These are phyloP conservation scores for Mesochorus sp. DNA, from an alignment of 2,888 invertebrate species.

Conservation along the genomic window DNA sequence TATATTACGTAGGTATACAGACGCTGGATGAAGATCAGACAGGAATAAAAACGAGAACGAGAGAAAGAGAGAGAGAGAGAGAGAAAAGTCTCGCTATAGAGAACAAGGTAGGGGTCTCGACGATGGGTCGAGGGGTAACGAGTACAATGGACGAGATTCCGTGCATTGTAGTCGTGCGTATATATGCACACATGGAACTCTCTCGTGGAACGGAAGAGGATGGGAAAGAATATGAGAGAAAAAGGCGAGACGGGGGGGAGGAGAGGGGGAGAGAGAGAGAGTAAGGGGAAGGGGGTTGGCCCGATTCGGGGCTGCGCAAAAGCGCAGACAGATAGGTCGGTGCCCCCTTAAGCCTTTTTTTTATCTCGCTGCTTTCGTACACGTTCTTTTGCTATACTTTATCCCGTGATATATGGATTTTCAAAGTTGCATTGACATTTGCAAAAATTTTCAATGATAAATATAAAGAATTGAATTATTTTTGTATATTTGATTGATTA, in stretches of 20 bases:
- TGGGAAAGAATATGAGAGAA: slow-evolving; percentile 19
- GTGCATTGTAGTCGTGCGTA: slow-evolving; percentile 54
- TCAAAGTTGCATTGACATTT: slow-evolving; percentile 1
- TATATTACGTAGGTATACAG: slow-evolving; percentile 21
- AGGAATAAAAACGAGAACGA: slow-evolving; percentile 51
- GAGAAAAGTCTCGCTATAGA: not conserved
- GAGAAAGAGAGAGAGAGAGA: slow-evolving; percentile 34
- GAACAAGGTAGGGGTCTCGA: slow-evolving; percentile 42
- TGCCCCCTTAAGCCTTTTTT: slow-evolving; percentile 62
- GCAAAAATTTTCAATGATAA: not conserved
- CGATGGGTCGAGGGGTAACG: slow-evolving; percentile 61
- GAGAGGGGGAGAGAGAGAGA: slow-evolving; percentile 45
- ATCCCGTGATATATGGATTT: slow-evolving; percentile 15
- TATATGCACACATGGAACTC: slow-evolving; percentile 51
- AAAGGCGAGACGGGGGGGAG: slow-evolving; percentile 9
- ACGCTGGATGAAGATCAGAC: slow-evolving; percentile 48
- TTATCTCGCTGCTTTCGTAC: slow-evolving; percentile 44
- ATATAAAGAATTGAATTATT: not conserved
- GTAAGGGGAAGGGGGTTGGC: slow-evolving; percentile 50
- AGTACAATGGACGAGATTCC: slow-evolving; percentile 62
- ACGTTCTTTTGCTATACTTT: slow-evolving; percentile 38
- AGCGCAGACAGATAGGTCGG: slow-evolving; percentile 62
- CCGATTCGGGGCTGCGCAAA: slow-evolving; percentile 61
- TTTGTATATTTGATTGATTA: not conserved
- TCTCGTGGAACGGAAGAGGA: slow-evolving; percentile 50